phyloP scores from a whole-genome alignment of 2,797 vertebrate species.

The Champsocephalus gunnari region DNA sequence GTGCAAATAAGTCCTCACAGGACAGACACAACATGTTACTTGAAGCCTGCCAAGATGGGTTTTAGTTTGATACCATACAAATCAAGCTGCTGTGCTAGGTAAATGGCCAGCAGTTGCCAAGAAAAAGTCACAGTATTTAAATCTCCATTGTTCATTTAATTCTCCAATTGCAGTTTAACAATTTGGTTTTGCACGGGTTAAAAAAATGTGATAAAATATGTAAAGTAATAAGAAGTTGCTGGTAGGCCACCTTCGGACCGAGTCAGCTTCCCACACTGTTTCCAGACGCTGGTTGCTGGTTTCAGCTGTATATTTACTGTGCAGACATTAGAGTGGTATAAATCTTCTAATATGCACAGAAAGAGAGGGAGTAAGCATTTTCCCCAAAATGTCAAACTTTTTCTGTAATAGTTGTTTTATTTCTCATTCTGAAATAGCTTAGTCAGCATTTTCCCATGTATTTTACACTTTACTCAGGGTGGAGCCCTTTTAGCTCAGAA shows the following conservation, averaged over 20 bases:
- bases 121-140: not conserved
- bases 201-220: not conserved
- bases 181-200: not conserved
- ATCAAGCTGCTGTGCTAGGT: no score
- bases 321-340: not conserved
- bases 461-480: conserved; percentile 50
- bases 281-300: not conserved
- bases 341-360: not conserved
- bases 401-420: conserved; percentile 20
- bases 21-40: no score
- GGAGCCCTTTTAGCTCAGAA: conserved; percentile 49
- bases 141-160: not conserved
- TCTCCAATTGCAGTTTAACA: not conserved
- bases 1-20: no score
- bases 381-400: conserved; percentile 4
- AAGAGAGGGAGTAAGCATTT: not conserved
- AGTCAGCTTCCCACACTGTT: not conserved
- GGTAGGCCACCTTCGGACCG: not conserved
- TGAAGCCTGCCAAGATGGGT: no score
- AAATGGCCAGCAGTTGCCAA: not conserved
- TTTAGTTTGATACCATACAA: no score
- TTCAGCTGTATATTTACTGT: not conserved
- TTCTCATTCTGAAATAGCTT: conserved; percentile 27
- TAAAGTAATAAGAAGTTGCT: not conserved
- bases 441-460: conserved; percentile 50